Base-by-base conservation (phyloP, 2,888 invertebrate species). In the Caenorhabditis sp. region DNA sequence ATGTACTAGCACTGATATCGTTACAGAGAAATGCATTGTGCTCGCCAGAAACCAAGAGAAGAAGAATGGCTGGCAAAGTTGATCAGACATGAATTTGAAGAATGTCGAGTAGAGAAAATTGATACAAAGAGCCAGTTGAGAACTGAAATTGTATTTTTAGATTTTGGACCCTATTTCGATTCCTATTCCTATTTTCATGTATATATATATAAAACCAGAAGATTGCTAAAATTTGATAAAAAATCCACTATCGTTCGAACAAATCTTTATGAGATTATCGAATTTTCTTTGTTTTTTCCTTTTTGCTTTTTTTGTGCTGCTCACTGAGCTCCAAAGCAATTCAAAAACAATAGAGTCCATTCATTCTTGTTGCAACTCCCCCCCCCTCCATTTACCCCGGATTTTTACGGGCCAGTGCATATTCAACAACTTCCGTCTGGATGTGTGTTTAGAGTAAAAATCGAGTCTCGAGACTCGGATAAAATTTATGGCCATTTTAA, bases 51-150 rank as follows among this genome's bases (percentile, higher is more conserved):
- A 73, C 53, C 77, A 73, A 17, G 81, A 81, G 64, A 82, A 81
- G 73, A 82, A 82, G 54, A 82, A 71, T 17, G 83, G 78, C 23
- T 78, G 65, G 53, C 85, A 85, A 23, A 84, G 69, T 49, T 80
- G 75, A 63, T 84, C 85, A 10, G 79, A 80, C 56, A 83, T 84
- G 70, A 78, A 84, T 70, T 84, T 85, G 80, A 82, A 84, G 54
- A 84, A 70, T 8, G 85, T 85, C 25, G 82, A 77, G 70, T 84
- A 85, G 64, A 85, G 83, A 57, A 84, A 85, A 67, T 85, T 85
- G 67, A 78, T 77, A 74, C 85, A 85, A 7, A 85, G 73, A 36
- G 80, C 74, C 23, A 85, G 67, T 70, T 85, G 84, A 59, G 76
- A 81, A 66, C 84, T 84, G 80, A 60, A 85, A 81, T 36, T 14